These are phyloP conservation scores for Adrianichthys oophorus DNA, from an alignment of 2,797 vertebrate species.

Conservation along the genomic window DNA sequence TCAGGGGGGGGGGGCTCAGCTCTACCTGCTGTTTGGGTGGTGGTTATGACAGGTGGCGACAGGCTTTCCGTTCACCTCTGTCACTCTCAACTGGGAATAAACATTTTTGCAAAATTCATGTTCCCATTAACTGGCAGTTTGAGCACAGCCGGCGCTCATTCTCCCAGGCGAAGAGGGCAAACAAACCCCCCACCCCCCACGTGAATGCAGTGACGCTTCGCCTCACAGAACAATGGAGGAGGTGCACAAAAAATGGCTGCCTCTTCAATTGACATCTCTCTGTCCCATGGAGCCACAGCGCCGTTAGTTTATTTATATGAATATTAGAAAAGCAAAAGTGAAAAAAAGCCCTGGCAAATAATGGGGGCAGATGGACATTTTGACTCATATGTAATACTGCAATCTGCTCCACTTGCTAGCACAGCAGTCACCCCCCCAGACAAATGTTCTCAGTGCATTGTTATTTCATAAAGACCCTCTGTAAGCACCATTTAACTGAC, in stretches of 20 bases:
- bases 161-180: conserved; percentile 51
- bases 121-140: conserved; percentile 54
- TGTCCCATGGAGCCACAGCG: conserved; percentile 45
- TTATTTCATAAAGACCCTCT: conserved; percentile 33
- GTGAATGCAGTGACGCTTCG: conserved; percentile 41
- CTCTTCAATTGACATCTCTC: conserved; percentile 53
- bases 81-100: conserved; percentile 48
- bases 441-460: conserved; percentile 44
- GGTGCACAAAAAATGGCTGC: conserved; percentile 39
- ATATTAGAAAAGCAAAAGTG: conserved; percentile 54
- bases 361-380: conserved; percentile 74
- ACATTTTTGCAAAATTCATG: conserved; percentile 56
- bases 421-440: conserved; percentile 14
- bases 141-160: conserved; percentile 53
- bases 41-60: conserved; percentile 69
- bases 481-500: no score
- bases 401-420: conserved; percentile 64
- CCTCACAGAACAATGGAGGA: conserved; percentile 51
- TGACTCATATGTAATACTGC: conserved; percentile 63
- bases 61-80: conserved; percentile 39
- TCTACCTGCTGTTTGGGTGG: conserved; percentile 53
- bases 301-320: no score
- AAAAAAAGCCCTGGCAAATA: conserved; percentile 30
- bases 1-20: background rate
- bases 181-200: conserved; percentile 48